phyloP scores from a whole-genome alignment of 2,888 invertebrate species.

The Brachyptera risi region DNA sequence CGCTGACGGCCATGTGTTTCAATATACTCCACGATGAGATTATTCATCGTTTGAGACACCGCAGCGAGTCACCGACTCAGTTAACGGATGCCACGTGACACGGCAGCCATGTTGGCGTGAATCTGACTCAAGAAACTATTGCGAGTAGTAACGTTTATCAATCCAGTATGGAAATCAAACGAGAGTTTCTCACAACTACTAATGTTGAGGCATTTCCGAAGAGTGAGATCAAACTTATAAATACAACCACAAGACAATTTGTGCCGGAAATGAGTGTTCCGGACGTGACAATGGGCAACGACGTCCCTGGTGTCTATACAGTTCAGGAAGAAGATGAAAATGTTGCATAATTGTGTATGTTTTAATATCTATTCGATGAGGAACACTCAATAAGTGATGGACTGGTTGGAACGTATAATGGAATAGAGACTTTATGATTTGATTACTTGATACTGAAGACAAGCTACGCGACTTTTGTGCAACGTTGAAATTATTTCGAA shows the following conservation, averaged over 20 bases:
- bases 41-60: slow-evolving; percentile 73
- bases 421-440: too few species aligned
- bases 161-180: slow-evolving; percentile 16
- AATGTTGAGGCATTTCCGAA: neutral
- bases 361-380: too few species aligned
- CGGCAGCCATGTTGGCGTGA: slow-evolving; percentile 23
- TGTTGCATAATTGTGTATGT: too few species aligned
- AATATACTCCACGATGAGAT: slow-evolving; percentile 87
- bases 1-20: slow-evolving; percentile 86
- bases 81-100: slow-evolving; percentile 9
- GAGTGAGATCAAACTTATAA: neutral
- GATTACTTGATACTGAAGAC: too few species aligned
- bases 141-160: slow-evolving; percentile 27
- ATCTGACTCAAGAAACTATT: slow-evolving; percentile 31
- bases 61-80: too few species aligned
- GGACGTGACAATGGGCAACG: slow-evolving; percentile 14
- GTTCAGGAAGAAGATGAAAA: slow-evolving; percentile 30
- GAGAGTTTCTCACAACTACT: slow-evolving; percentile 1
- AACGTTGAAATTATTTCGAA: too few species aligned
- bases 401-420: too few species aligned
- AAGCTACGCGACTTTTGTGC: too few species aligned
- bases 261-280: slow-evolving; percentile 20
- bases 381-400: too few species aligned
- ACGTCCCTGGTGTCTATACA: slow-evolving; percentile 25
- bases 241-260: slow-evolving; percentile 10